These are phyloP conservation scores for Thalpophila matura DNA, from an alignment of 2,888 invertebrate species.

Conservation along the genomic window DNA sequence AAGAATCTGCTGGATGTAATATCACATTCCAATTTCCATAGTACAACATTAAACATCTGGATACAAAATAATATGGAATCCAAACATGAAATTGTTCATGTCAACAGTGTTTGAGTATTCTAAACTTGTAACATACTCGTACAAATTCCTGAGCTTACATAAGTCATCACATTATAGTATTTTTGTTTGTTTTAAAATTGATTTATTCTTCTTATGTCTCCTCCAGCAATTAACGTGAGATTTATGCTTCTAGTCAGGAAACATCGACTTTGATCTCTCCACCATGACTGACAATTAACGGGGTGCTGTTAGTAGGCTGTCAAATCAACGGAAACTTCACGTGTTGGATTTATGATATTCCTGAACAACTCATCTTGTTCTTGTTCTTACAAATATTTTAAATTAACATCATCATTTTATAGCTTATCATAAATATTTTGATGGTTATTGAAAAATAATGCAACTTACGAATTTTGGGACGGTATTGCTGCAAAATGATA, in stretches of 20 bases:
- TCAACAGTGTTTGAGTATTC: too few relatives aligned
- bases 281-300: conserved; percentile 15
- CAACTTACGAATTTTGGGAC: too few relatives aligned
- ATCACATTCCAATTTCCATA: too few relatives aligned
- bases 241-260: conserved; percentile 67
- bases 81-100: too few relatives aligned
- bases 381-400: neutral
- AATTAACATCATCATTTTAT: neutral
- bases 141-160: too few relatives aligned
- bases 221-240: conserved; percentile 59
- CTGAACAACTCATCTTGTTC: neutral
- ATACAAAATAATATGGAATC: too few relatives aligned
- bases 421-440: too few relatives aligned
- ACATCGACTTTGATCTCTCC: conserved; percentile 69
- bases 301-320: conserved; percentile 8
- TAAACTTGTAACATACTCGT: too few relatives aligned
- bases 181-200: conserved; percentile 1
- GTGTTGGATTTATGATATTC: conserved; percentile 13
- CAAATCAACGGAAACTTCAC: conserved; percentile 26
- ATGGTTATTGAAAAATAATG: too few relatives aligned
- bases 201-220: conserved; percentile 21
- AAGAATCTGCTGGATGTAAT: too few relatives aligned
- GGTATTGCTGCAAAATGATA: too few relatives aligned
- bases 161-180: neutral
- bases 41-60: too few relatives aligned